Evolutionary conservation across 2,113 vertebrate species (phyloP).

Genomic region (Paracanthobrama guichenoti): DNA sequence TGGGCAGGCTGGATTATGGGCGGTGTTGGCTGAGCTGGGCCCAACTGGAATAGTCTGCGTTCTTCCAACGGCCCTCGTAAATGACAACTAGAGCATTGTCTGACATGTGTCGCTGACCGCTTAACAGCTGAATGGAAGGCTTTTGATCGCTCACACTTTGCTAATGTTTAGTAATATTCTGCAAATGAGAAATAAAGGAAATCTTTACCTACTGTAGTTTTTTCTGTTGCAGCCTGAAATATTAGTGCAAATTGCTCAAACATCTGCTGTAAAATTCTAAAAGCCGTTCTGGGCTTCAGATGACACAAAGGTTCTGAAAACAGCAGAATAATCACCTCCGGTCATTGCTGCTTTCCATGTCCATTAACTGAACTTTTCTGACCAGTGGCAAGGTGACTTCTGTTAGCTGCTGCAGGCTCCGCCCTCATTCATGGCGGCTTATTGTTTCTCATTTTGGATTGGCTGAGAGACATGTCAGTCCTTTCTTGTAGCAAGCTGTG

Average conservation of each 20-base stretch:
- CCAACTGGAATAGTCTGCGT: slow-evolving; percentile 34
- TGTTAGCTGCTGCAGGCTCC: slow-evolving; percentile 23
- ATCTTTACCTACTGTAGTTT: neutral
- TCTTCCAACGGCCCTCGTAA: neutral
- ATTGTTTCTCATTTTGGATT: slow-evolving; percentile 46
- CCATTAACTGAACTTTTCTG: slow-evolving; percentile 67
- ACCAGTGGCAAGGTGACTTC: slow-evolving; percentile 72
- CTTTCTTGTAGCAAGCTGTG: slow-evolving; percentile 48
- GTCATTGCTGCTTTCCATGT: slow-evolving; percentile 65
- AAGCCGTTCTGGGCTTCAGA: slow-evolving; percentile 60
- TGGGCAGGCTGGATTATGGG: slow-evolving; percentile 59
- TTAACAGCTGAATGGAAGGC: slow-evolving; percentile 6
- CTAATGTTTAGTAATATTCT: neutral
- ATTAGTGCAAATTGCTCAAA: slow-evolving; percentile 68
- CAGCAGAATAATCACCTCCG: slow-evolving; percentile 66
- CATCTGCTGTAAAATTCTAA: slow-evolving; percentile 71
- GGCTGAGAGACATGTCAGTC: slow-evolving; percentile 62
- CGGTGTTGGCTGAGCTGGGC: slow-evolving; percentile 35
- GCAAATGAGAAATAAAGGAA: neutral
- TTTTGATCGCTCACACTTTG: neutral
- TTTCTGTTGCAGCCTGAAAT: slow-evolving; percentile 49
- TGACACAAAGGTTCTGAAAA: slow-evolving; percentile 55
- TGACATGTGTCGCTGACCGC: slow-evolving; percentile 20
- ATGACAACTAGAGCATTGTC: neutral
- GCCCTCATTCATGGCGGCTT: slow-evolving; percentile 38